Evolutionary conservation across 2,888 invertebrate genomes (phyloP), one percentile per base, ranked within the genome.

Genomic region (Morpho achilles): DNA sequence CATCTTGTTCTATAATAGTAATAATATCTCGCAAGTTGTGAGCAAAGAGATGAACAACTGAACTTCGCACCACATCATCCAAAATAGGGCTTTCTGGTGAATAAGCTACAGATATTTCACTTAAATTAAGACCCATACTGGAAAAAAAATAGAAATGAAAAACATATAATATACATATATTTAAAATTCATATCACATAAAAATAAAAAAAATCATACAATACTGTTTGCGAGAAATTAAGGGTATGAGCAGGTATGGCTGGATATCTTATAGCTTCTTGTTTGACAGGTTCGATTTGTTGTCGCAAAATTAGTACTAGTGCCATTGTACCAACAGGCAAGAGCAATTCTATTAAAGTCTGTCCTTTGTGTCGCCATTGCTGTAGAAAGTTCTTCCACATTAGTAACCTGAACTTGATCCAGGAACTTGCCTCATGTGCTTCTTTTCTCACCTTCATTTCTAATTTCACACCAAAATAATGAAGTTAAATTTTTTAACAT

Each of bases 311-410:
- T 8, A 96, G 93, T 60, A 97, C 82, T 50, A 96, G 78, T 0
- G 93, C 75, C 63, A 94, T 92, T 63, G 96, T 94, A 3, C 93
- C 62, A 0, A 94, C 92, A 0, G 95, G 95, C 48, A 94, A 77
- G 0, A 94, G 56, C 8, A 97, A 80, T 79, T 96, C 96, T 44
- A 94, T 75, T 1, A 91, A 53, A 0, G 96, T 94, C 75, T 95
- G 94, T 47, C 92, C 64, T 53, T 93, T 93, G 78, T 94, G 94
- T 62, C 96, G 89, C 88, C 92, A 94, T 84, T 96, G 96, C 48
- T 96, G 92, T 3, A 94, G 80, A 84, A 94, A 95, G 79, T 96
- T 97, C 84, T 97, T 97, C 96, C 96, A 97, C 80, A 96, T 91
- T 60, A 97, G 84, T 63, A 97, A 85, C 9, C 90, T 77, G 74